Evolutionary conservation across 2,888 invertebrate genomes (phyloP).

Genomic region (Brenthis ino): DNA sequence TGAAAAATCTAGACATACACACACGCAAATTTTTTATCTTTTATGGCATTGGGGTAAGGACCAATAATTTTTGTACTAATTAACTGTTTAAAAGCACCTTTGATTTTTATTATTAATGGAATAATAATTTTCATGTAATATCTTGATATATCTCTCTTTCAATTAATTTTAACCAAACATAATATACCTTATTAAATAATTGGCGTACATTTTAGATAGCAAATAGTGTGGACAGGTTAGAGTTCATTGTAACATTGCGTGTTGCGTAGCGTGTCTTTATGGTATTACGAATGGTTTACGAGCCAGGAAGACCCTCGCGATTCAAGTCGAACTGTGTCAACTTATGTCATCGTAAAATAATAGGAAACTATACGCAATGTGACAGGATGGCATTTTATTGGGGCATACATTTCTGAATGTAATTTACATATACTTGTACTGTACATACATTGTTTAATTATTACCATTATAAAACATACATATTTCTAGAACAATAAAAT

Average conservation of each 20-base stretch:
- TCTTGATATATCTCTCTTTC: too few relatives aligned
- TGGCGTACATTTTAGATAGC: background rate
- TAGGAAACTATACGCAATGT: conserved; percentile 28
- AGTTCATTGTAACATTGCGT: conserved; percentile 32
- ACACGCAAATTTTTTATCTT: too few relatives aligned
- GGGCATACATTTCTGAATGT: background rate
- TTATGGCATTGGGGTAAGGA: too few relatives aligned
- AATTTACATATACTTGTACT: background rate
- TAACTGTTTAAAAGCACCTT: too few relatives aligned
- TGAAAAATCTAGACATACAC: too few relatives aligned
- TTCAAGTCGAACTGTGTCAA: conserved; percentile 34
- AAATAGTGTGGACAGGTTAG: conserved; percentile 7
- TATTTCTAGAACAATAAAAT: background rate
- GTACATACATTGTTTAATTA: too few relatives aligned
- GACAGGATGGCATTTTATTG: conserved; percentile 31
- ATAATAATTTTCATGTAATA: too few relatives aligned
- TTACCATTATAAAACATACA: background rate
- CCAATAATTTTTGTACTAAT: too few relatives aligned
- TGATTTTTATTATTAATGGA: too few relatives aligned
- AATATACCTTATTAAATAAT: too few relatives aligned
- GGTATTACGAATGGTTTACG: conserved; percentile 35
- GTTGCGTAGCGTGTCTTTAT: conserved; percentile 33
- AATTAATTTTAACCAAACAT: too few relatives aligned
- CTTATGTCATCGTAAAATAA: conserved; percentile 39
- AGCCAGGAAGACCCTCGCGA: conserved; percentile 27